These are phyloP conservation scores for Tryphoninae sp. DNA, from an alignment of 2,888 invertebrate species.

Conservation along the genomic window DNA sequence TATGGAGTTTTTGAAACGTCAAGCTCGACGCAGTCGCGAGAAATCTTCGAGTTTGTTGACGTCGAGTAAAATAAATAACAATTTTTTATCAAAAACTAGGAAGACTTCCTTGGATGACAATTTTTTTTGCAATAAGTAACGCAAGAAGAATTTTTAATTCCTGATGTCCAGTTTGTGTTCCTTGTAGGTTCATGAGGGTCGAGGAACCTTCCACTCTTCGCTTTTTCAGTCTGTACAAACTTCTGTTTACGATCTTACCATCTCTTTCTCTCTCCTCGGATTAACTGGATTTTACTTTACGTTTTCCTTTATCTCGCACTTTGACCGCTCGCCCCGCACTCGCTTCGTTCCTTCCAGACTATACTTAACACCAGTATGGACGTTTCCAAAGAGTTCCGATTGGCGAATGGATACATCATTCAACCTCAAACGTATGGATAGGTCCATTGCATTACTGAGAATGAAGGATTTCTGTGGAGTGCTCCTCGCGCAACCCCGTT, in stretches of 20 bases:
- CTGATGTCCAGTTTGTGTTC: conserved; percentile 24
- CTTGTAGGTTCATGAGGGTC: conserved; percentile 26
- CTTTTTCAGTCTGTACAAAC: neutral
- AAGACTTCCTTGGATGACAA: too few relatives aligned
- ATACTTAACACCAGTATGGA: neutral
- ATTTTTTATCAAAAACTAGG: too few relatives aligned
- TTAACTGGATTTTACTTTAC: conserved; percentile 66
- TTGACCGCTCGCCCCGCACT: conserved; percentile 66
- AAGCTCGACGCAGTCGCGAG: neutral
- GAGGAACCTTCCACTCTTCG: conserved; percentile 22
- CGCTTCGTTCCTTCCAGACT: conserved; percentile 4
- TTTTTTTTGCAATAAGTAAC: too few relatives aligned
- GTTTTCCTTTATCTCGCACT: conserved; percentile 56
- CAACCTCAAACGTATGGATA: neutral
- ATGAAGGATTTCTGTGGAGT: conserved; percentile 28
- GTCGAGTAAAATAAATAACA: neutral
- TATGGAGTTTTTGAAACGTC: neutral
- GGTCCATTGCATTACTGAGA: neutral
- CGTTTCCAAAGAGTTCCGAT: neutral
- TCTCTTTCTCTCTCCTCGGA: conserved; percentile 22
- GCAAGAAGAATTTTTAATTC: conserved; percentile 10
- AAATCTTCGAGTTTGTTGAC: neutral
- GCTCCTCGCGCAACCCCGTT: conserved; percentile 57
- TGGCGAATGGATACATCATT: conserved; percentile 41
- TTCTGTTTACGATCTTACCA: neutral